Conservation (phyloP, 2,888 invertebrate species). For the Artemia sinica region DNA sequence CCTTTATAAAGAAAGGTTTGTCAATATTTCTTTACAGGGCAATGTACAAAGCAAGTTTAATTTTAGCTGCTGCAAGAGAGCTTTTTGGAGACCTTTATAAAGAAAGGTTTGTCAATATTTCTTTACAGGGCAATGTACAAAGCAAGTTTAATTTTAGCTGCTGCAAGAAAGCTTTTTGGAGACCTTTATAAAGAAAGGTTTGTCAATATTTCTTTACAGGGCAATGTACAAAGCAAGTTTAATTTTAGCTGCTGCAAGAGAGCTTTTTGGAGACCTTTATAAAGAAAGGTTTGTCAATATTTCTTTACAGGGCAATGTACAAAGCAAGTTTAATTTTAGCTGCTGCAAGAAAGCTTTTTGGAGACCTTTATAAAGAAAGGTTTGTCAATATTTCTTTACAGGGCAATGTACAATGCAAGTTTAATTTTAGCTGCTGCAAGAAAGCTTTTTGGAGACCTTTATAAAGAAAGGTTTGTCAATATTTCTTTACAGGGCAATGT, state of each 20-base stretch:
- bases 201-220: slow-evolving; percentile 12
- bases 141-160: neutral
- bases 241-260: neutral
- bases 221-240: slow-evolving; percentile 7
- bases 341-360: no score
- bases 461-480: no score
- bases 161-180: neutral
- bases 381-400: no score
- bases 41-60: neutral
- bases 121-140: slow-evolving; percentile 15
- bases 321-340: no score
- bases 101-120: slow-evolving; percentile 34
- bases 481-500: no score
- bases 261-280: neutral
- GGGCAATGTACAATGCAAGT: no score
- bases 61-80: neutral
- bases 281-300: no score
- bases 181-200: slow-evolving; percentile 35
- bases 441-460: no score
- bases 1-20: slow-evolving; percentile 35
- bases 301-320: no score
- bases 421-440: no score
- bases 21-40: slow-evolving; percentile 14
- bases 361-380: no score
- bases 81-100: neutral